Evolutionary conservation across 2,113 vertebrate genomes (phyloP), one percentile per base, ranked within the genome.

Genomic region (Nothobranchius kuhntae): DNA sequence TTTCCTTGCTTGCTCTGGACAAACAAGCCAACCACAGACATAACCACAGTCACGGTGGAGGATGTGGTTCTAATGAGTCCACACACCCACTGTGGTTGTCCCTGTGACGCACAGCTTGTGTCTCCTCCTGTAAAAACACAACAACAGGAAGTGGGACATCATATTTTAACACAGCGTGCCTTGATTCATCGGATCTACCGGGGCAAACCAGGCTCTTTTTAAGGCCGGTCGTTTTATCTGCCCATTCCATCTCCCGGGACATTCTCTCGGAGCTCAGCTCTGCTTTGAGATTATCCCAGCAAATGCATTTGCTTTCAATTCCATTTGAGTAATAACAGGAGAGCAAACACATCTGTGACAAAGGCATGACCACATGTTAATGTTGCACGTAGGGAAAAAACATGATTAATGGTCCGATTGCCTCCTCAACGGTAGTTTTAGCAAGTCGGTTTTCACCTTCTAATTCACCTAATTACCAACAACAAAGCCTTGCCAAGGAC

Each of bases 401-500:
- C 11, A 50, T 48, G 35, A 48, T 62, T 58, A 67, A 35, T 44
- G 57, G 67, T 58, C 59, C 42, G 71, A 68, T 71, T 77, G 58
- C 8, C 54, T 81, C 61, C 24, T 15, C 58, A 30, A 7, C 44
- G 47, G 58, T 47, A 35, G 40, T 15, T 14, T 12, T 24, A 13
- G 53, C 58, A 75, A 67, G 47, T 72, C 70, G 72, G 71, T 79
- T 77, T 84, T 87, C 84, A 75, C 81, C 78, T 81, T 87, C 63
- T 80, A 78, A 87, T 88, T 88, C 76, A 81, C 80, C 86, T 86
- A 69, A 84, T 90, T 86, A 87, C 82, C 60, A 86, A 82, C 84
- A 87, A 84, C 89, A 84, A 81, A 81, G 78, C 73, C 64, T 53
- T 85, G 86, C 90, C 89, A 90, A 80, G 70, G 63, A 82, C 60